Conservation (phyloP, 2,888 invertebrate genomes). For the Dermolepida albohirtum region DNA sequence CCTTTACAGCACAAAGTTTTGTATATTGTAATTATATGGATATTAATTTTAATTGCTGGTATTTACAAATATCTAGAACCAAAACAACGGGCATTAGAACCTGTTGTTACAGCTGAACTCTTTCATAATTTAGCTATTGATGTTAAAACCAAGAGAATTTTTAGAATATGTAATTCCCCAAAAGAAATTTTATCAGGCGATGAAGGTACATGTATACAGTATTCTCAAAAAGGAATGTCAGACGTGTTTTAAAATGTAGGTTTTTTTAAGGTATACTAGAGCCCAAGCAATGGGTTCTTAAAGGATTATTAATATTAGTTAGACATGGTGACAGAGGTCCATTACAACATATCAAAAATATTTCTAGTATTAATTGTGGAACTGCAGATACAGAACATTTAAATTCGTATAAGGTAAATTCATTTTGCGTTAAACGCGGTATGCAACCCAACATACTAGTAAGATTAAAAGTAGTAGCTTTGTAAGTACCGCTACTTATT, state of each 20-base stretch:
- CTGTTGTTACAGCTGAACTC: slow-evolving; percentile 54
- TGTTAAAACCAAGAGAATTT: slow-evolving; percentile 74
- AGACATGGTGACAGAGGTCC: slow-evolving; percentile 93
- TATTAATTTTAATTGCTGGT: slow-evolving; percentile 81
- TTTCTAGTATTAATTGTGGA: slow-evolving; percentile 83
- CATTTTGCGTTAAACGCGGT: neutral
- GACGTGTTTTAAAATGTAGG: neutral
- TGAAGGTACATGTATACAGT: slow-evolving; percentile 72
- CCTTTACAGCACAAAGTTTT: slow-evolving; percentile 81
- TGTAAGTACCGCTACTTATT: no score
- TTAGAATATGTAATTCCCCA: slow-evolving; percentile 79
- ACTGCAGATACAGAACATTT: slow-evolving; percentile 59
- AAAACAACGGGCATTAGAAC: slow-evolving; percentile 62
- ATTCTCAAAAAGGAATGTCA: neutral
- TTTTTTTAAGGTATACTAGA: slow-evolving; percentile 61
- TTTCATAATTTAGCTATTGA: slow-evolving; percentile 69
- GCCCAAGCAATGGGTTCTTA: slow-evolving; percentile 71
- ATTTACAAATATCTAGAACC: slow-evolving; percentile 78
- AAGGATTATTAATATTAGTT: slow-evolving; percentile 80
- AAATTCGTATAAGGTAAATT: slow-evolving; percentile 60
- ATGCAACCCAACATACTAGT: neutral
- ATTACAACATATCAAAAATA: slow-evolving; percentile 83
- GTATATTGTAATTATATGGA: slow-evolving; percentile 85
- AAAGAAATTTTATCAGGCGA: slow-evolving; percentile 76
- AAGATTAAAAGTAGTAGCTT: no score